These are phyloP conservation scores for Aptenodytes forsteri DNA, from an alignment of 2,113 vertebrate genomes.

Conservation along the genomic window DNA sequence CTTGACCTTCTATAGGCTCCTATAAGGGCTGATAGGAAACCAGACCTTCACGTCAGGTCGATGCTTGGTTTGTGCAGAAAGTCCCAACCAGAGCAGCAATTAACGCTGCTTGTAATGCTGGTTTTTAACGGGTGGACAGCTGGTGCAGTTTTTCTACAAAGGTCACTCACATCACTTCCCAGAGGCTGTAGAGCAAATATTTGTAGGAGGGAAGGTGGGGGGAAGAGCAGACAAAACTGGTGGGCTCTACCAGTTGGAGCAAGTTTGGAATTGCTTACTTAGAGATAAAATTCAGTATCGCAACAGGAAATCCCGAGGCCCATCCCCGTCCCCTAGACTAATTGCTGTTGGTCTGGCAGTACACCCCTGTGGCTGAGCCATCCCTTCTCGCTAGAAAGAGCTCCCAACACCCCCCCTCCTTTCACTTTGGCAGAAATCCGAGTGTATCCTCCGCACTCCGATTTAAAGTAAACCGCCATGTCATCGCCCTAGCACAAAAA, in stretches of 20 bases:
- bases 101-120: background rate
- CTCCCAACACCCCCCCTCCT: background rate
- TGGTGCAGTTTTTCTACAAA: background rate
- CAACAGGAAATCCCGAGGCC: slow-evolving; percentile 16
- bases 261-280: background rate
- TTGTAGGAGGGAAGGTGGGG: background rate
- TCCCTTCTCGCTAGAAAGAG: background rate
- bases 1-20: background rate
- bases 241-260: background rate
- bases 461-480: slow-evolving; percentile 38
- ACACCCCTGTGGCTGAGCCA: background rate
- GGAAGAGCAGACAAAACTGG: background rate
- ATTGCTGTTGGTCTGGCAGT: slow-evolving; percentile 14
- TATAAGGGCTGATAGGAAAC: background rate
- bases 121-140: background rate
- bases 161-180: background rate
- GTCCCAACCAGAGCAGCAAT: background rate
- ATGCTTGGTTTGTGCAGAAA: background rate
- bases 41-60: background rate
- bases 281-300: background rate
- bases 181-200: background rate
- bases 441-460: background rate
- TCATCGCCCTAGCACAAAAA: slow-evolving; percentile 14
- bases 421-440: slow-evolving; percentile 9
- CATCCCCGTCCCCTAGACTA: background rate